A percentile compares a stretch with the other conserved stretches of the same genome.
These are phyloP conservation scores for Myripristis murdjan DNA, from an alignment of 2,797 vertebrate species.

Conservation along the genomic window DNA sequence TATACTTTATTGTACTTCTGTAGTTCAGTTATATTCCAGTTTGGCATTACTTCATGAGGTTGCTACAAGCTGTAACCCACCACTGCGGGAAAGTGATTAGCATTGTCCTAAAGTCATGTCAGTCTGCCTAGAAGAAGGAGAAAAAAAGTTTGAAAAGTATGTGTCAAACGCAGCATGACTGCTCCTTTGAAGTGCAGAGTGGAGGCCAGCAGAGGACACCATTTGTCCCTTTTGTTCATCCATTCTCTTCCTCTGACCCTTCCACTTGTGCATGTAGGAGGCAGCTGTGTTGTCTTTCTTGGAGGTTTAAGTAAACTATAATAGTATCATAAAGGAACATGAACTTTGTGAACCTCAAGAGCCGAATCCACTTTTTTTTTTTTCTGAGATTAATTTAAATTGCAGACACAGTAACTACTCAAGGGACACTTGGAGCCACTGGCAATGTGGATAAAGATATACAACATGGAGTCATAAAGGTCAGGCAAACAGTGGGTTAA, in stretches of 20 bases:
- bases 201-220: conserved; percentile 79
- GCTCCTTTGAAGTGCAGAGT: conserved; percentile 65
- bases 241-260: conserved; percentile 55
- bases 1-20: too few relatives aligned
- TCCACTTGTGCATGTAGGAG: conserved; percentile 38
- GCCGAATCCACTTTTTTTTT: not conserved
- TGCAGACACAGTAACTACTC: not conserved
- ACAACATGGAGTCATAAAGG: too few relatives aligned
- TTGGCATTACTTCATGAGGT: not conserved
- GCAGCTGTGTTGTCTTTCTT: conserved; percentile 79
- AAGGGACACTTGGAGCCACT: too few relatives aligned
- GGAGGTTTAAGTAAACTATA: conserved; percentile 46
- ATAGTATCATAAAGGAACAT: conserved; percentile 31
- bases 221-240: conserved; percentile 61
- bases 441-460: too few relatives aligned
- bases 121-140: not conserved
- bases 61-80: conserved; percentile 16
- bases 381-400: not conserved
- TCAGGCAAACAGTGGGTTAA: too few relatives aligned
- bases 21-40: too few relatives aligned
- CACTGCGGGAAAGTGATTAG: not conserved
- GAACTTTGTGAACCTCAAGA: conserved; percentile 12
- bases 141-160: not conserved
- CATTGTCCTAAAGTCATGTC: conserved; percentile 17
- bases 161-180: conserved; percentile 59